A percentile compares a stretch with the other conserved stretches of the same genome.
Conservation (phyloP, 2,113 vertebrate genomes). For the Noctilio leporinus region DNA sequence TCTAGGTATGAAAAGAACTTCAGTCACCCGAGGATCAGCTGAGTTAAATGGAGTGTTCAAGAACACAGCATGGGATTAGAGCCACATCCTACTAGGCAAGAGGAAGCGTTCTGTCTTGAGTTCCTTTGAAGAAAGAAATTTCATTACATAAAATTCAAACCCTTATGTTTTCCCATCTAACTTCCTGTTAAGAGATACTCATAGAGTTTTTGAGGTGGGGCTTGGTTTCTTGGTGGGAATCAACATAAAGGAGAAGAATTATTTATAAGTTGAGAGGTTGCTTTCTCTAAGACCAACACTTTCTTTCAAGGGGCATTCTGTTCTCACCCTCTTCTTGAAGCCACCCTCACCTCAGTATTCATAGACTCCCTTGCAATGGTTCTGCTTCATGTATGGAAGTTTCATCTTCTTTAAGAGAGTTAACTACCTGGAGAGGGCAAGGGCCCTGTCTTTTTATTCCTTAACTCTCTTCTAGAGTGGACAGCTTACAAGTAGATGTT, state of each 20-base stretch:
- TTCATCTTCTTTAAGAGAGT: background rate
- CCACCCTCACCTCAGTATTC: too few relatives aligned
- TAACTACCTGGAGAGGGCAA: background rate
- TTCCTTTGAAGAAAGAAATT: conserved; percentile 5
- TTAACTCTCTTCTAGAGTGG: background rate
- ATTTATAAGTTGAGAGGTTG: background rate
- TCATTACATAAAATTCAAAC: background rate
- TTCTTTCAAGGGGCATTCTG: background rate
- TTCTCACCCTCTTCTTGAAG: background rate
- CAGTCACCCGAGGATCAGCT: background rate
- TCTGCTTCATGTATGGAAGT: background rate
- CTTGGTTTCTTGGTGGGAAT: background rate
- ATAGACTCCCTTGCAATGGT: background rate
- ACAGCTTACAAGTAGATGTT: background rate
- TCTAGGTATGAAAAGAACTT: background rate
- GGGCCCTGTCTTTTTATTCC: background rate
- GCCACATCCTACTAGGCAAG: background rate
- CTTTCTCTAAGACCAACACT: background rate
- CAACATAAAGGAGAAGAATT: background rate
- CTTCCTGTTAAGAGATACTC: background rate
- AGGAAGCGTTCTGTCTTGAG: background rate
- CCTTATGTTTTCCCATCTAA: background rate
- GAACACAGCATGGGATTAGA: background rate
- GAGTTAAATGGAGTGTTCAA: background rate
- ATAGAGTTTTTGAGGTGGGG: background rate